These are phyloP conservation scores for Chromoteleia sp. DNA, from an alignment of 2,888 invertebrate genomes.

Conservation along the genomic window DNA sequence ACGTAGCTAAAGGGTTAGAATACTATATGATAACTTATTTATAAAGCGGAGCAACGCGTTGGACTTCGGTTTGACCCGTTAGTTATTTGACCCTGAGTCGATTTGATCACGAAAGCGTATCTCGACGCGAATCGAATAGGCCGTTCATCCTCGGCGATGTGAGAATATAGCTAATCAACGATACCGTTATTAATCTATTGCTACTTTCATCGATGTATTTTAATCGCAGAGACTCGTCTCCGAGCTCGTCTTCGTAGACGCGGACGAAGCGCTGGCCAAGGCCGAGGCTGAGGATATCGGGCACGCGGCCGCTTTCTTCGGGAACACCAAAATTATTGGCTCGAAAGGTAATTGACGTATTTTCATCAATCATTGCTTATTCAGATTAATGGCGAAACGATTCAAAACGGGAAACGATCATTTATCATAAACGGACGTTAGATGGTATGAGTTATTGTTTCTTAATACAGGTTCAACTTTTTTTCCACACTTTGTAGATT, in stretches of 20 bases:
- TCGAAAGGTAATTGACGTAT: slow-evolving; percentile 77
- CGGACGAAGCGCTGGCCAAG: slow-evolving; percentile 86
- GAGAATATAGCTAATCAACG: slow-evolving; percentile 69
- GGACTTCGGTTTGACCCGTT: slow-evolving; percentile 59
- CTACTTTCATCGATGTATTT: slow-evolving; percentile 67
- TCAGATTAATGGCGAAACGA: slow-evolving; percentile 1
- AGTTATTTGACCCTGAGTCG: slow-evolving; percentile 66
- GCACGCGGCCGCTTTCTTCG: slow-evolving; percentile 87
- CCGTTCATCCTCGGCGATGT: slow-evolving; percentile 49
- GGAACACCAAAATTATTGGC: slow-evolving; percentile 85
- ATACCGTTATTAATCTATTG: slow-evolving; percentile 71
- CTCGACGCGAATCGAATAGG: slow-evolving; percentile 64
- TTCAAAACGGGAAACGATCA: background rate
- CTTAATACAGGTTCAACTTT: background rate
- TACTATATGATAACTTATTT: slow-evolving; percentile 67
- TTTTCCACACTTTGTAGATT: no score
- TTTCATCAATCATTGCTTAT: slow-evolving; percentile 33
- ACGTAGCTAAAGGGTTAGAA: slow-evolving; percentile 30
- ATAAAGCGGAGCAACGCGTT: slow-evolving; percentile 47
- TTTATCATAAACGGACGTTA: slow-evolving; percentile 40
- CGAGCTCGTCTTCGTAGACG: slow-evolving; percentile 87
- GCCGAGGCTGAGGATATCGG: slow-evolving; percentile 89
- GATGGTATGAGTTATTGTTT: no score
- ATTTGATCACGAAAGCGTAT: slow-evolving; percentile 67
- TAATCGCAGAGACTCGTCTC: slow-evolving; percentile 86